Conservation (phyloP, 2,888 invertebrate genomes). For the Agriopis aurantiaria region DNA sequence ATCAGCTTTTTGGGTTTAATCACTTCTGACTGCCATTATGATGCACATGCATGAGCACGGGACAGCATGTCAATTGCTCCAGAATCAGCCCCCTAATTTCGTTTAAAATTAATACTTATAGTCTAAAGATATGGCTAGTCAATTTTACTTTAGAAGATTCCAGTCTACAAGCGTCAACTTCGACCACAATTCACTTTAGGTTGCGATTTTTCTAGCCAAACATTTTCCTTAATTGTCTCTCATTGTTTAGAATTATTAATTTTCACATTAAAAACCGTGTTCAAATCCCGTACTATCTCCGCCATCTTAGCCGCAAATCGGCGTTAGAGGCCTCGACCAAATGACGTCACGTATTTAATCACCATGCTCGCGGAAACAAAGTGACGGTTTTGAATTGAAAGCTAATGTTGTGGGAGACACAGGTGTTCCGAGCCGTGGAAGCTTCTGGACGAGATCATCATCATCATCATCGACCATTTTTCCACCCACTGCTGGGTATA, state of each 20-base stretch:
- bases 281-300: slow-evolving; percentile 54
- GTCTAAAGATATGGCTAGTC: not conserved
- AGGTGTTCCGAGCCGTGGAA: slow-evolving; percentile 29
- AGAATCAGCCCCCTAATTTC: not conserved
- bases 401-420: slow-evolving; percentile 64
- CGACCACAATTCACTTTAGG: not conserved
- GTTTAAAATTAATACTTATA: too few species aligned
- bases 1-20: too few species aligned
- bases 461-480: too few species aligned
- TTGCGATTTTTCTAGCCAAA: slow-evolving; percentile 2
- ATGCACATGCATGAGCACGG: not conserved
- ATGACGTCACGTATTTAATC: slow-evolving; percentile 84
- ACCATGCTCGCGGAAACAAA: slow-evolving; percentile 70
- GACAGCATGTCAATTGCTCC: not conserved
- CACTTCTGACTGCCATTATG: too few species aligned
- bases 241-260: slow-evolving; percentile 23
- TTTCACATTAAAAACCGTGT: slow-evolving; percentile 36
- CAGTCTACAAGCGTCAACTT: not conserved
- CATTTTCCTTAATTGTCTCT: slow-evolving; percentile 10
- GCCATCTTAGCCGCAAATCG: slow-evolving; percentile 68
- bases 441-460: slow-evolving; percentile 1
- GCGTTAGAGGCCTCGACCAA: slow-evolving; percentile 58
- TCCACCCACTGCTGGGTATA: too few species aligned
- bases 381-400: slow-evolving; percentile 74
- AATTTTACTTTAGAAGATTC: not conserved